Evolutionary conservation across 64 coral and sea anemone genomes (phyloP).

Genomic region (Montipora foliosa): DNA sequence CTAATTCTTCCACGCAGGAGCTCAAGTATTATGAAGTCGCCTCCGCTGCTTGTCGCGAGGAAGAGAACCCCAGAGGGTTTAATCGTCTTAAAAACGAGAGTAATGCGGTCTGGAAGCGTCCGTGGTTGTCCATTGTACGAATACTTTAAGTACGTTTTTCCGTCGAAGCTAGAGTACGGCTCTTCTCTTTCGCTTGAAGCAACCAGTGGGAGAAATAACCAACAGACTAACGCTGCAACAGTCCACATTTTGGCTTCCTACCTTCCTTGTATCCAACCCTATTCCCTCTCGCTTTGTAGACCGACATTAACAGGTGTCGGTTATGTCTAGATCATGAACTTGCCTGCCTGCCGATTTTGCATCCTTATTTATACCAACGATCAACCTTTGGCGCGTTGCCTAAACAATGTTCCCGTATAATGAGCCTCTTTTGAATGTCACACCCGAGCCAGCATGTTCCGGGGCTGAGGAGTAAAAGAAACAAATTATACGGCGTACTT

Average conservation of each 20-base stretch:
- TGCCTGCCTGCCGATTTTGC: constrained; percentile 16
- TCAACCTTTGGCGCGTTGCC: constrained; percentile 15
- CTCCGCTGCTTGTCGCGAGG: constrained; percentile 68
- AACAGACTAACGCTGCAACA: not conserved
- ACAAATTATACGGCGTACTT: constrained; percentile 61
- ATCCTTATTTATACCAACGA: constrained; percentile 58
- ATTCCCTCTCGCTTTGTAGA: constrained; percentile 18
- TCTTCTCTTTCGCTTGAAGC: not conserved
- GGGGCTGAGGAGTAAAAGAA: constrained; percentile 45
- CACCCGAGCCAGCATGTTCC: constrained; percentile 47
- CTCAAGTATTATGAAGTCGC: constrained; percentile 93
- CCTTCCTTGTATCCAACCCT: constrained; percentile 14
- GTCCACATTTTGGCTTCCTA: constrained; percentile 31
- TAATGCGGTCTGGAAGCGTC: constrained; percentile 61
- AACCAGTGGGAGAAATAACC: constrained; percentile 19
- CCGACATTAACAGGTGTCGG: constrained; percentile 47
- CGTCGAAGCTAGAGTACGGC: constrained; percentile 66
- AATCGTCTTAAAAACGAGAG: constrained; percentile 81
- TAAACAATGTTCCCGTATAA: constrained; percentile 20
- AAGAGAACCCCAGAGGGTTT: constrained; percentile 84
- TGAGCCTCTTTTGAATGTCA: constrained; percentile 36
- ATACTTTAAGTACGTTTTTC: constrained; percentile 79
- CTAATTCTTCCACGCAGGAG: constrained; percentile 92
- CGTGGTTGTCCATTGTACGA: constrained; percentile 16
- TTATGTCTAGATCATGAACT: constrained; percentile 27